Conservation (phyloP, 2,888 invertebrate genomes). For the Catocala nupta region DNA sequence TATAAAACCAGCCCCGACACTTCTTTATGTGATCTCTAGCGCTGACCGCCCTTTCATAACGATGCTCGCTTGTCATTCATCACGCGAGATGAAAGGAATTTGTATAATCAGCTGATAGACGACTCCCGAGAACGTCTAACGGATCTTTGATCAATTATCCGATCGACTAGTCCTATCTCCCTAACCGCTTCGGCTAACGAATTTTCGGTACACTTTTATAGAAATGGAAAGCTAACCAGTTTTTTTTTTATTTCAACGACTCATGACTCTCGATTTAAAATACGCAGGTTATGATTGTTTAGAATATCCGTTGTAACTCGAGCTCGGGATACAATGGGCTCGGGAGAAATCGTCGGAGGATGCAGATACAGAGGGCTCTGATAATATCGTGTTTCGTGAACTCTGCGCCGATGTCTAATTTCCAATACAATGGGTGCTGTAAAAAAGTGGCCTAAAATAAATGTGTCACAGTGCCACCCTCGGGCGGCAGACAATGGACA, state of each 20-base stretch:
- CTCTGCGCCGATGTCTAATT: slow-evolving; percentile 83
- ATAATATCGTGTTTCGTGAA: slow-evolving; percentile 84
- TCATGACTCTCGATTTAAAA: slow-evolving; percentile 45
- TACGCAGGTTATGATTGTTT: slow-evolving; percentile 55
- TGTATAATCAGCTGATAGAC: slow-evolving; percentile 79
- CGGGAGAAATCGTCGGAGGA: slow-evolving; percentile 73
- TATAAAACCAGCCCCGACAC: slow-evolving; percentile 77
- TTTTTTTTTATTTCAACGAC: slow-evolving; percentile 71
- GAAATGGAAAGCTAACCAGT: slow-evolving; percentile 84
- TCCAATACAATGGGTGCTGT: slow-evolving; percentile 84
- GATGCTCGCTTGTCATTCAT: slow-evolving; percentile 73
- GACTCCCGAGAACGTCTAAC: slow-evolving; percentile 64
- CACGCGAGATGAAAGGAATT: slow-evolving; percentile 77
- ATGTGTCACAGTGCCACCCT: slow-evolving; percentile 87
- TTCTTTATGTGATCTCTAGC: slow-evolving; percentile 76
- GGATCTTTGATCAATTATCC: slow-evolving; percentile 81
- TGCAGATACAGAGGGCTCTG: slow-evolving; percentile 70
- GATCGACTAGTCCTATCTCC: slow-evolving; percentile 64
- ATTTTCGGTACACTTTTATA: slow-evolving; percentile 69
- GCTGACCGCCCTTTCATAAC: slow-evolving; percentile 73
- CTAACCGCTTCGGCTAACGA: slow-evolving; percentile 63
- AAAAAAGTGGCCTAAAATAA: slow-evolving; percentile 85
- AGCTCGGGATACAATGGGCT: slow-evolving; percentile 63
- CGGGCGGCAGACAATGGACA: slow-evolving; percentile 81
- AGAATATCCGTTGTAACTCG: slow-evolving; percentile 64